Base-by-base conservation (phyloP, 2,797 vertebrate genomes). In the Miichthys miiuy region DNA sequence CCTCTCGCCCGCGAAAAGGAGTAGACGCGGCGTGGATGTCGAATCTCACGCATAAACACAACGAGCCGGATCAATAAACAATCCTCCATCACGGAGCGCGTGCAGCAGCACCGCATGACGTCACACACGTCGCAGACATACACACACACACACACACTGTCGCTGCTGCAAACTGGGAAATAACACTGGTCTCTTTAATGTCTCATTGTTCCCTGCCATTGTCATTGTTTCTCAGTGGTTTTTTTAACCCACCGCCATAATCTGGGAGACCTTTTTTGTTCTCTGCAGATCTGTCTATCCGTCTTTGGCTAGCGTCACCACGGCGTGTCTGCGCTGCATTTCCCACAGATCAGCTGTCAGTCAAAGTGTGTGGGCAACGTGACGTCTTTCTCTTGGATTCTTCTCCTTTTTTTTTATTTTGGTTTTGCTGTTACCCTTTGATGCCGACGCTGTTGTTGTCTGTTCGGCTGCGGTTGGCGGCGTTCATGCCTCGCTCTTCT, bases 11-110 rank as follows among this genome's bases (percentile, higher is more conserved):
- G 34, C 34, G 34, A 72, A 77, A 60, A 84, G 84, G 82, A 92
- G 89, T 81, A 86, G 91, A 92, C 83, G 85, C 80, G 83, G 84
- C 85, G 77, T 87, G 83, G 88, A 92, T 79, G 83, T 84, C 66
- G 77, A 88, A 80, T 85, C 77, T 55, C 79, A 87, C 56, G 55
- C 86, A 81, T 89, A 92, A 92, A 92, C 91, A 93, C 87, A 68
- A 89, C 72, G 82, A 89, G 84, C 60, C 85, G 63, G 84, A 92
- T 92, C 92, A 88, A 92, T 91, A 91, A 91, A 91, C 89, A 91
- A 60, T 44, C 75, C 79, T 86, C 77, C 86, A 79, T 86, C 87
- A 77, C 58, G 1, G 65, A 52, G 51, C 6, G 62, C 30, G 75
- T 82, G 66, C 86, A 80, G 81, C 52, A 68, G 82, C 47, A 1